A percentile compares a stretch with the other conserved stretches of the same genome.
These are phyloP conservation scores for Lasioglossum zephyrum DNA, from an alignment of 2,888 invertebrate genomes.

Conservation along the genomic window DNA sequence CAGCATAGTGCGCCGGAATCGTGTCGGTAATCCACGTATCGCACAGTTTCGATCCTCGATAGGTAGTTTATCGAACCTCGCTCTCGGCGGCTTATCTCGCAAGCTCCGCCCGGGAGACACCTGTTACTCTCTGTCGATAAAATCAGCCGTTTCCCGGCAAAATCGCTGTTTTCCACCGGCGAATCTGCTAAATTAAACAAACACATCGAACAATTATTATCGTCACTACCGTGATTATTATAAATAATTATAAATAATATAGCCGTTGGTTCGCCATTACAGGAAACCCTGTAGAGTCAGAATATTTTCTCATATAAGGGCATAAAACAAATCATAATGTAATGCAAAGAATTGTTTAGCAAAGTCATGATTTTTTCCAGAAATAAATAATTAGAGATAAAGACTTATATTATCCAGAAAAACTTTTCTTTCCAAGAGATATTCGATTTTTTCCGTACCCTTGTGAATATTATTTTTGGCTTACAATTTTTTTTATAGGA, in stretches of 20 bases:
- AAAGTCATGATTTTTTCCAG: no score
- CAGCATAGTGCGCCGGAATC: neutral
- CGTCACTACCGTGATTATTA: neutral
- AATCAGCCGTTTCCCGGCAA: neutral
- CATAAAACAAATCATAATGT: no score
- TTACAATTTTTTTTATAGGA: neutral
- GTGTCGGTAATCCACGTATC: conserved; percentile 42
- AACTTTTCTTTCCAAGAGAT: neutral
- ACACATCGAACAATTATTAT: neutral
- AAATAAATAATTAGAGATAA: no score
- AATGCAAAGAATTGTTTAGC: no score
- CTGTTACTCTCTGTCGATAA: conserved; percentile 58
- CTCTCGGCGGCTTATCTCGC: conserved; percentile 25
- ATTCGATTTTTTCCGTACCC: no score
- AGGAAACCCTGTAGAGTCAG: no score
- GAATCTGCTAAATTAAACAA: neutral
- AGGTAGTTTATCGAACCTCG: conserved; percentile 43
- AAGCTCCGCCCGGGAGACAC: conserved; percentile 13
- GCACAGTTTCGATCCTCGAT: neutral
- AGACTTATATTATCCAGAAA: neutral
- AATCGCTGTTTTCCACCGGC: neutral
- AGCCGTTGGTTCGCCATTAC: no score
- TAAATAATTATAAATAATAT: neutral
- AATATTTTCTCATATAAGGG: neutral
- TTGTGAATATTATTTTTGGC: neutral